Evolutionary conservation across 2,888 invertebrate species (phyloP), one percentile per base, ranked within the genome.

Genomic region (Creontiades dilutus): DNA sequence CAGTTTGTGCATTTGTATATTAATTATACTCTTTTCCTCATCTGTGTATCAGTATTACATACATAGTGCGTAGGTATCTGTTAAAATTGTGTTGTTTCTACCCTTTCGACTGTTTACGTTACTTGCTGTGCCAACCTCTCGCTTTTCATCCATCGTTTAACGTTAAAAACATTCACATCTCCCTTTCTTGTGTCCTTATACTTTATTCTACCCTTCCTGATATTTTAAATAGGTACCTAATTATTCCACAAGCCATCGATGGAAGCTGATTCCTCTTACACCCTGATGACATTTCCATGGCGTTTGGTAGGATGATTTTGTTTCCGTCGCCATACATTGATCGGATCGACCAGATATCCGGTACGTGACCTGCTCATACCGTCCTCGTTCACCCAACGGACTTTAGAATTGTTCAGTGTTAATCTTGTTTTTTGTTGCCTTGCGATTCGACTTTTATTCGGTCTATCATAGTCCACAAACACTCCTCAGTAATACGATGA

Each of bases 231-330:
- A 37, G n/a, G n/a, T n/a, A n/a, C n/a, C 37, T 23, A 23, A 68
- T 68, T 68, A 68, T 68, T 68, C 13, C 68, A 68, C 23, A 19
- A 12, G 68, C 68, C 23, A 12, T 23, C 68, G 68, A 19, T 68
- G 27, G 68, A 68, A 68, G 68, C 68, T 68, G 68, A 68, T 68
- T 68, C 27, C 68, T 68, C 68, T 23, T 23, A 68, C n/a, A 16
- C 68, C 23, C 27, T 27, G 68, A 68, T 68, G 68, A 68, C 23
- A 68, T 23, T 27, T 27, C 23, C 68, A 23, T 68, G 12, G 68
- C n/a, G 68, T 68, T 68, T 12, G 19, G 5, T 68, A 23, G 68
- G 68, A 19, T 68, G 23, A 68, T 68, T 68, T 37, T 68, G n/a
- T 68, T 68, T 68, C 27, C 68, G 68, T 23, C 68, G 23, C 68